Conservation (phyloP, 2,888 invertebrate species). For the Myathropa florea region DNA sequence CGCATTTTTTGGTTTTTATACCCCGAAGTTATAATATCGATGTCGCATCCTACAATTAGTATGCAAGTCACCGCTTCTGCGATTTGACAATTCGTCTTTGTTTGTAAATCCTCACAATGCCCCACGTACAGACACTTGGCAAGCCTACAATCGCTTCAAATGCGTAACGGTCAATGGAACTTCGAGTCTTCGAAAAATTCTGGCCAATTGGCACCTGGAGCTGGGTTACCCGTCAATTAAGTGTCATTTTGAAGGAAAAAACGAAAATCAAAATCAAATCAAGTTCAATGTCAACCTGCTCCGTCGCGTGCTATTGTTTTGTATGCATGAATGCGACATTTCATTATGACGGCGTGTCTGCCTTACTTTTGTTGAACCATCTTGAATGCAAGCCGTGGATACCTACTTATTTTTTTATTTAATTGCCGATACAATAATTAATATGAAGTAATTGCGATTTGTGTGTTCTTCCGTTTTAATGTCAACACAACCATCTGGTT, state of each 20-base stretch:
- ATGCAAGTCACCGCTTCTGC: conserved; percentile 21
- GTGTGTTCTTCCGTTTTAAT: not conserved
- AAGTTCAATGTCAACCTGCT: conserved; percentile 56
- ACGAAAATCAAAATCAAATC: not conserved
- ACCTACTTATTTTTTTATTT: conserved; percentile 19
- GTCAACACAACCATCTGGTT: not conserved
- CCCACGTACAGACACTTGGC: conserved; percentile 37
- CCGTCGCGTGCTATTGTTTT: conserved; percentile 33
- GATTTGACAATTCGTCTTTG: conserved; percentile 55
- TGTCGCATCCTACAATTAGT: conserved; percentile 46
- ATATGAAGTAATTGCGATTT: not conserved
- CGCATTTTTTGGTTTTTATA: conserved; percentile 62
- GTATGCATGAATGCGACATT: conserved; percentile 16
- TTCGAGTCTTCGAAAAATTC: conserved; percentile 20
- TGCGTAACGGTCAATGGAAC: conserved; percentile 35
- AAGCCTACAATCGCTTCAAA: not conserved
- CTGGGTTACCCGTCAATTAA: conserved; percentile 1
- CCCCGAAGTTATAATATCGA: conserved; percentile 18
- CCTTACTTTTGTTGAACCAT: conserved; percentile 2
- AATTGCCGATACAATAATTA: conserved; percentile 4
- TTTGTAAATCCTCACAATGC: conserved; percentile 42
- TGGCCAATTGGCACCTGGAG: not conserved
- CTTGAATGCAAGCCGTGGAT: conserved; percentile 6
- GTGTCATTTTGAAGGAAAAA: not conserved
- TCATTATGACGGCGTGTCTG: not conserved